Base-by-base conservation (phyloP, 37 sponge, comb jelly and placozoan genomes). In the Agelas oroides region DNA sequence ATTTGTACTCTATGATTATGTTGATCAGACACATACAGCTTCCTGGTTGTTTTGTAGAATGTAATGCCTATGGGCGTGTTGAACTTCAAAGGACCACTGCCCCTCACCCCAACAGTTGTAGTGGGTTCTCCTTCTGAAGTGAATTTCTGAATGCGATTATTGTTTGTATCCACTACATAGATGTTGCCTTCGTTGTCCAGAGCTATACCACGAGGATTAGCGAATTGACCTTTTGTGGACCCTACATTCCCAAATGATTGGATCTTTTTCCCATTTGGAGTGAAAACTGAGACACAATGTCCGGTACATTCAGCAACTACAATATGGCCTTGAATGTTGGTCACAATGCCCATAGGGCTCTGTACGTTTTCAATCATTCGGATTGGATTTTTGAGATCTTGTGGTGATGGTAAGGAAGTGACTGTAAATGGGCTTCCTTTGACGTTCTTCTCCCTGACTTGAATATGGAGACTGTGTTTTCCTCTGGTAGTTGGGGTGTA, bases 1-100 rank as follows among this genome's bases (percentile, higher is more conserved):
- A 92, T 77, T 71, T 92, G 93, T 28, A 92, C 37, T 36, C 82
- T 56, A 68, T 92, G 80, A 59, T 88, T 88, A 8, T 55, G 66
- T 8, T 56, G 21, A 73, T 92, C 93, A 15, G 82, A 82, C 27
- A 92, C 86, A 53, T 78, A 84, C 12, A 88, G 69, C 27, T 73
- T 78, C 53, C 75, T 65, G 1, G 85, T 69, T 17, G 65, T 12
- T 11, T 61, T 27, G 54, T 88, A 38, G 25, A 88, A 37, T 30
- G 82, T 61, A 55, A 92, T 85, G 41, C 85, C 85, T 56, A 60
- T 40, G 0, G 93, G 93, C 27, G 61, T 66, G 25, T 62, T 39
- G 59, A 92, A 92, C 73, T 88, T 46, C 67, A 87, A 71, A 35
- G 58, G 80, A 36, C 71, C 76, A 53, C 30, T 68, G 28, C 86